Evolutionary conservation across 2,113 vertebrate species (phyloP).

Genomic region (Ochotona curzoniae): DNA sequence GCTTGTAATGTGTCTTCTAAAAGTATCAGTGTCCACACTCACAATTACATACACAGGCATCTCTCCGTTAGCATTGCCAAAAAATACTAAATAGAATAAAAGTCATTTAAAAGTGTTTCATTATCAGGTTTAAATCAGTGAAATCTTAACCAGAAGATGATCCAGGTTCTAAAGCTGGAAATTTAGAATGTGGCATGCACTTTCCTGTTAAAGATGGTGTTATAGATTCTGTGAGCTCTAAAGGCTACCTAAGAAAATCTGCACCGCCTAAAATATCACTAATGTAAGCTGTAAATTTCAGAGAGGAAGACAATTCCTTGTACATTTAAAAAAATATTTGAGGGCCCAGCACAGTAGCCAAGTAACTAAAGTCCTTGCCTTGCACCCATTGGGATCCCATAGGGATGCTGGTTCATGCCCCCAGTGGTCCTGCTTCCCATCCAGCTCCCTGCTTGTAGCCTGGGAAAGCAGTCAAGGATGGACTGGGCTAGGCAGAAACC

Average conservation of each 20-base stretch:
- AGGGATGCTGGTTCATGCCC: no score
- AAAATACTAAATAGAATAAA: neutral
- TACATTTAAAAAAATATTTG: no score
- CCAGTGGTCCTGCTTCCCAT: no score
- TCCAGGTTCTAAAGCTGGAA: neutral
- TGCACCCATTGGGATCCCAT: no score
- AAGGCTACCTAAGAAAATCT: neutral
- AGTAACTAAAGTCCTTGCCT: no score
- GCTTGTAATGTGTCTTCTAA: neutral
- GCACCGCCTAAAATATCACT: neutral
- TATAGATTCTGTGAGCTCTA: accelerated
- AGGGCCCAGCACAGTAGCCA: no score
- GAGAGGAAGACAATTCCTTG: no score
- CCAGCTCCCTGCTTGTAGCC: no score
- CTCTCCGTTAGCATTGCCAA: neutral
- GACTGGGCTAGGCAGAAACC: no score
- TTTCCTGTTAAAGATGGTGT: neutral
- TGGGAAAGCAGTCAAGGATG: no score
- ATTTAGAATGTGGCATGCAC: neutral
- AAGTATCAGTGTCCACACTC: neutral
- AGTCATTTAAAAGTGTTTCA: neutral
- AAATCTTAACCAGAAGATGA: neutral
- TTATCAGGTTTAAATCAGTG: neutral
- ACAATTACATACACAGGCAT: accelerated
- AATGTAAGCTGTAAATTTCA: neutral